Conservation (phyloP, 2,888 invertebrate species). For the Hesperia comma region DNA sequence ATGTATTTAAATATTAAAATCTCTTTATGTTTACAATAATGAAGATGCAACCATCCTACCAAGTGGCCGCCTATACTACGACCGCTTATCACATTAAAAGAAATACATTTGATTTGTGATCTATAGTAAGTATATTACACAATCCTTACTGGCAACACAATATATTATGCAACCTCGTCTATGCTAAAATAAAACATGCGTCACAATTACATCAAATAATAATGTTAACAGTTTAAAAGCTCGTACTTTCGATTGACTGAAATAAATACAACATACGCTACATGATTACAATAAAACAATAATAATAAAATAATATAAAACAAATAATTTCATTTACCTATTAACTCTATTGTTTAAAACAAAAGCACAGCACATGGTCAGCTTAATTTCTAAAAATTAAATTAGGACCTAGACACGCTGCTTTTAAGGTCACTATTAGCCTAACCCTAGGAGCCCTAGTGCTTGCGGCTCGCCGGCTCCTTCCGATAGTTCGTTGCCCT, state of each 20-base stretch:
- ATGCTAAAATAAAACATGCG: slow-evolving; percentile 57
- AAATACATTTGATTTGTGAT: slow-evolving; percentile 75
- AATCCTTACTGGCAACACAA: slow-evolving; percentile 70
- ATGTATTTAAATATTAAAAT: slow-evolving; percentile 81
- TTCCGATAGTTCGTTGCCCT: slow-evolving; percentile 47
- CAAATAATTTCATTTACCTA: slow-evolving; percentile 79
- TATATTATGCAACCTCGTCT: slow-evolving; percentile 53
- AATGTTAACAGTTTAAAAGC: slow-evolving; percentile 69
- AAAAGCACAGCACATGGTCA: slow-evolving; percentile 84
- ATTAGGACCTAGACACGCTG: slow-evolving; percentile 75
- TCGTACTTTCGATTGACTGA: slow-evolving; percentile 55
- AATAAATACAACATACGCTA: slow-evolving; percentile 76
- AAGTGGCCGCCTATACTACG: slow-evolving; percentile 71
- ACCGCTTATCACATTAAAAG: slow-evolving; percentile 70
- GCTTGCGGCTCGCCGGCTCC: slow-evolving; percentile 41
- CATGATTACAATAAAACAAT: slow-evolving; percentile 61
- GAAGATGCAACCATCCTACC: slow-evolving; percentile 76
- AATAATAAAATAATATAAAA: slow-evolving; percentile 58
- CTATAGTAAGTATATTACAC: slow-evolving; percentile 50
- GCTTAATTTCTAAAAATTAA: slow-evolving; percentile 79
- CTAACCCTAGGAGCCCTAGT: slow-evolving; percentile 78
- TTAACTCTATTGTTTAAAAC: slow-evolving; percentile 78
- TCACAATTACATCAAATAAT: slow-evolving; percentile 48
- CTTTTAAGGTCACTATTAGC: slow-evolving; percentile 67
- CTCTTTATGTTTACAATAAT: slow-evolving; percentile 77